Percentiles rank a stretch among this genome's conserved stretches.
Conservation (phyloP, 2,888 invertebrate species). For the Plusia festucae region DNA sequence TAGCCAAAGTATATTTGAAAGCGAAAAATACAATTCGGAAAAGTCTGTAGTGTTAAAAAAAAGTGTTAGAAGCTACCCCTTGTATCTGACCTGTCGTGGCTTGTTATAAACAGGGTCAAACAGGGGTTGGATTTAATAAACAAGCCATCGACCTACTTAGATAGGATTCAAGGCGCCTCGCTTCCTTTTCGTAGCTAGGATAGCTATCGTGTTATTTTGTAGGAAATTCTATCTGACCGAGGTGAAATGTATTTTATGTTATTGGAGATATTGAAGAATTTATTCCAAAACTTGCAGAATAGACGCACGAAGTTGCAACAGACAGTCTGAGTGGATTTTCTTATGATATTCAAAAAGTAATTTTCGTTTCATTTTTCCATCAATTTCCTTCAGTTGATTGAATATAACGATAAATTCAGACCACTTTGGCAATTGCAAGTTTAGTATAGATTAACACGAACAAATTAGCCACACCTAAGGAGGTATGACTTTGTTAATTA, state of each 20-base stretch:
- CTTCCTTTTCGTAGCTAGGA: slow-evolving; percentile 51
- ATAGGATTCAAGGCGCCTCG: slow-evolving; percentile 63
- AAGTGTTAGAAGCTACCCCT: slow-evolving; percentile 8
- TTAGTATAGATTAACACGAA: slow-evolving; percentile 1
- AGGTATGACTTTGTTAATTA: slow-evolving; percentile 3
- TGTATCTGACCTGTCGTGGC: slow-evolving; percentile 34
- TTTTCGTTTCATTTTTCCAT: neutral
- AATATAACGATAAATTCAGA: neutral
- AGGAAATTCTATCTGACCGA: neutral
- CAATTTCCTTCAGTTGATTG: neutral
- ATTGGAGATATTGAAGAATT: neutral
- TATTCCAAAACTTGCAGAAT: neutral
- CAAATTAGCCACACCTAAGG: slow-evolving; percentile 4
- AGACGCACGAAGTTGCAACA: neutral
- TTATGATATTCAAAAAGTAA: neutral
- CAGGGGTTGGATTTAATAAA: slow-evolving; percentile 64
- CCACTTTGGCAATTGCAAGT: neutral
- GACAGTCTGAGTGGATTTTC: neutral
- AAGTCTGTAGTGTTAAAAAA: neutral
- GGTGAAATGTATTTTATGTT: neutral
- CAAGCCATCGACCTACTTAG: slow-evolving; percentile 67
- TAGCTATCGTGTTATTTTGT: slow-evolving; percentile 32
- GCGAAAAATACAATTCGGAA: neutral
- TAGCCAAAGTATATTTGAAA: neutral
- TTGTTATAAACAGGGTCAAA: slow-evolving; percentile 59